Evolutionary conservation across 2,113 vertebrate species (phyloP), one percentile per base, ranked within the genome.

Genomic region (Brachypodius melanocephalos): DNA sequence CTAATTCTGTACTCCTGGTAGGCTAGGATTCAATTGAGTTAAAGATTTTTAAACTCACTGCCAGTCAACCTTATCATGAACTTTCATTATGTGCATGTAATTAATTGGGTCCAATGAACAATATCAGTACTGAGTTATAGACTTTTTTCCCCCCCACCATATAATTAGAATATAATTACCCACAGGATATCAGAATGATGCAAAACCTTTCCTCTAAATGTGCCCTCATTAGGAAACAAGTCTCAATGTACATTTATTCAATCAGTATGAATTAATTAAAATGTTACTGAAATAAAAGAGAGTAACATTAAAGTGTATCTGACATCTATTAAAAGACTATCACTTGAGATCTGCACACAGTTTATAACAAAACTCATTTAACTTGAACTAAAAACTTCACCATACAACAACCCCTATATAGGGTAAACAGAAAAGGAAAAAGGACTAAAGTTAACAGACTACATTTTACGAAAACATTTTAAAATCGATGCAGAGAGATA

Each of bases 111-210:
- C 97, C 98, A 97, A 98, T 66, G 97, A 98, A 98, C 98, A 98
- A 97, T 98, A 98, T 97, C 97, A 98, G 97, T 92, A 96, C 96
- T 98, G 98, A 98, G 97, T 98, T 98, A 98, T 97, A 98, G 98
- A 97, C 97, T 98, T 98, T 98, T 98, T 66, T 85, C 63, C 96
- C 97, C 98, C 97, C 95, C 97, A 98, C 97, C 96, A 98, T 96
- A 98, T 98, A 98, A 98, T 98, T 98, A 98, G 98, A 98, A 98
- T 98, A 98, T 98, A 98, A 98, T 98, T 98, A 98, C 98, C 98
- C 98, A 98, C 98, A 98, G 98, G 98, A 98, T 98, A 98, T 98
- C 98, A 98, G 97, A 98, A 98, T 98, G 98, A 98, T 98, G 98
- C 98, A 98, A 98, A 98, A 98, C 97, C 98, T 98, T 98, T 98